Percentiles rank a stretch among this genome's conserved stretches.
These are phyloP conservation scores for Phoxinus dragarum DNA, from an alignment of 2,797 vertebrate genomes.

Conservation along the genomic window DNA sequence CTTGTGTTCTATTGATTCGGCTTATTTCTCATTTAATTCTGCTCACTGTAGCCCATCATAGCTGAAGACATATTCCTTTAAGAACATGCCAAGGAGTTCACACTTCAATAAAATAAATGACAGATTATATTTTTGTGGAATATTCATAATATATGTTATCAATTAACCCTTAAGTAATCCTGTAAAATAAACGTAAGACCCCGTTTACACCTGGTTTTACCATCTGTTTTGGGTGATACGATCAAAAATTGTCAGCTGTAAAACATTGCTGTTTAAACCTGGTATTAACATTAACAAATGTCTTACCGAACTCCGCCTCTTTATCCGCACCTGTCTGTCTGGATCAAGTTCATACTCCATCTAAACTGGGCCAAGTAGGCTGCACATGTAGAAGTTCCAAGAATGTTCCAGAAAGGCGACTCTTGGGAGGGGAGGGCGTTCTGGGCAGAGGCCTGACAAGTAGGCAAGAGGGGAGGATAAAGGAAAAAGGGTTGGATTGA, in stretches of 20 bases:
- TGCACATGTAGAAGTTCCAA: conserved; percentile 51
- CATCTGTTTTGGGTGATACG: neutral
- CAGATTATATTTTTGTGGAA: neutral
- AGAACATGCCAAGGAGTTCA: neutral
- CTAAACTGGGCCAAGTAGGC: conserved; percentile 23
- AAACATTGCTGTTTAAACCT: neutral
- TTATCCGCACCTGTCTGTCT: conserved; percentile 8
- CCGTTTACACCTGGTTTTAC: neutral
- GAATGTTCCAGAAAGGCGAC: conserved; percentile 77
- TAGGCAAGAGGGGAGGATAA: conserved; percentile 57
- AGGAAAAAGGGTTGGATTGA: conserved; percentile 45
- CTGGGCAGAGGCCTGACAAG: conserved; percentile 38
- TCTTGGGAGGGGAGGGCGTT: conserved; percentile 37
- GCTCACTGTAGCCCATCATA: no score
- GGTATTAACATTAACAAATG: neutral
- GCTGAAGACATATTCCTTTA: neutral
- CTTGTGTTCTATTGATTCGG: no score
- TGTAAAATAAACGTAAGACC: neutral
- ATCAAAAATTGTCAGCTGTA: neutral
- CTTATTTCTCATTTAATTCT: no score
- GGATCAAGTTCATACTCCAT: conserved; percentile 17
- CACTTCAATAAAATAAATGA: neutral
- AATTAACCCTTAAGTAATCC: neutral
- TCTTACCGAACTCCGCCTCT: neutral
- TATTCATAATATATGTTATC: neutral